Base-by-base conservation (phyloP, 2,113 vertebrate species). In the Lepus europaeus region DNA sequence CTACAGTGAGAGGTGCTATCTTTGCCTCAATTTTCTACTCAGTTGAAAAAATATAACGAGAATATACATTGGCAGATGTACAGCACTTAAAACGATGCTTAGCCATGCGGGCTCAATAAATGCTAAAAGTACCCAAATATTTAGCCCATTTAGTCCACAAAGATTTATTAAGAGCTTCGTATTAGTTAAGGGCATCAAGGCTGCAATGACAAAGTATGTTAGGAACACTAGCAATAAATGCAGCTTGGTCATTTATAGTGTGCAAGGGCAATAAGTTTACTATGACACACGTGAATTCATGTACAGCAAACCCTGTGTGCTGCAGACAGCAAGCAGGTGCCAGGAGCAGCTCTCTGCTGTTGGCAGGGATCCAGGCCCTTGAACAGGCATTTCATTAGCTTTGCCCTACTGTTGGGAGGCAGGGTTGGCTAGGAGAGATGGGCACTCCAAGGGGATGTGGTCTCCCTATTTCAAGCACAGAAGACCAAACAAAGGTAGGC, bases 401-500 rank as follows among this genome's bases (percentile, higher is more conserved):
- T 25, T 20, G 19, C 14, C 22, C 39, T 90, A 39, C 79, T 88
- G n/a, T 72, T 56, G 22, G 29, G 19, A 11, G n/a, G 19, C 31
- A 45, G 3, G 51, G 2, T 51, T 87, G 29, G 5, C 72, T 84
- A 27, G 12, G 29, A 83, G 61, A 81, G 45, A 74, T 66, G 39
- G 31, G 8, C 27, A 76, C 3, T 29, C 45, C 45, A 45, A 45
- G 45, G 45, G 45, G 45, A 45, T 45, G 6, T 45, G 45, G 45
- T 45, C 45, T 45, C 45, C 10, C 5, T 84, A 93, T 80, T 90
- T 92, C n/a, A 85, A 72, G 33, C 36, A 72, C 23, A 85, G 76
- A 74, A 89, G 51, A 81, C 25, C 84, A 96, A 92, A n/a, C 49
- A 49, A 89, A 85, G 53, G 76, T 76, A 49, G 36, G 69, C 25